Percentiles rank a stretch among this genome's conserved stretches.
These are phyloP conservation scores for Wiebesia pumilae DNA, from an alignment of 1,140 invertebrate species.

Conservation along the genomic window DNA sequence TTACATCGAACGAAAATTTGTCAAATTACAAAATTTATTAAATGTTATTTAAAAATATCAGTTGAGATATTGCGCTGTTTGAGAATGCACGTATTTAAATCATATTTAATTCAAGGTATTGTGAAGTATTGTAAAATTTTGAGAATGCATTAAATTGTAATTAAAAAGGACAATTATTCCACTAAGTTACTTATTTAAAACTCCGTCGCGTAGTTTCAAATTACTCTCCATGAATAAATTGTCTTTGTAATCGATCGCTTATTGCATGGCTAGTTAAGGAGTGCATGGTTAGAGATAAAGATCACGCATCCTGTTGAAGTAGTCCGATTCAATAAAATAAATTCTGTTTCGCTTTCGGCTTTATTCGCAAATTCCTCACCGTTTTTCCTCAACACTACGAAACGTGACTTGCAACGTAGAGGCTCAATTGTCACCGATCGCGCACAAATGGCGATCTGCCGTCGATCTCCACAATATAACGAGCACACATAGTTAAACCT, in stretches of 20 bases:
- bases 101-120: too few species aligned
- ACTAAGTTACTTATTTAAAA: too few species aligned
- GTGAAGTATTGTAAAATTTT: neutral
- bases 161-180: neutral
- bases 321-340: neutral
- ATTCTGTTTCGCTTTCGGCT: neutral
- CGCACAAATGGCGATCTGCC: conserved; percentile 20
- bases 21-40: too few species aligned
- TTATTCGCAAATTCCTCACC: neutral
- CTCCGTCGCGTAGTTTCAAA: neutral
- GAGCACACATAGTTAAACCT: conserved; percentile 2
- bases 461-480: conserved; percentile 8
- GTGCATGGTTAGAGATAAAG: neutral
- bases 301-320: neutral
- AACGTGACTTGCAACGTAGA: neutral
- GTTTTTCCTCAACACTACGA: neutral
- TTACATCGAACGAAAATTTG: too few species aligned
- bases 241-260: neutral
- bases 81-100: too few species aligned
- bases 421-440: conserved; percentile 13
- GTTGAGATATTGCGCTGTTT: too few species aligned
- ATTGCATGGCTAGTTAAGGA: neutral
- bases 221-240: neutral
- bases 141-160: neutral
- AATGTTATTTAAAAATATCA: too few species aligned